phyloP scores from a whole-genome alignment of 2,888 invertebrate genomes.

The Agriopis marginaria region DNA sequence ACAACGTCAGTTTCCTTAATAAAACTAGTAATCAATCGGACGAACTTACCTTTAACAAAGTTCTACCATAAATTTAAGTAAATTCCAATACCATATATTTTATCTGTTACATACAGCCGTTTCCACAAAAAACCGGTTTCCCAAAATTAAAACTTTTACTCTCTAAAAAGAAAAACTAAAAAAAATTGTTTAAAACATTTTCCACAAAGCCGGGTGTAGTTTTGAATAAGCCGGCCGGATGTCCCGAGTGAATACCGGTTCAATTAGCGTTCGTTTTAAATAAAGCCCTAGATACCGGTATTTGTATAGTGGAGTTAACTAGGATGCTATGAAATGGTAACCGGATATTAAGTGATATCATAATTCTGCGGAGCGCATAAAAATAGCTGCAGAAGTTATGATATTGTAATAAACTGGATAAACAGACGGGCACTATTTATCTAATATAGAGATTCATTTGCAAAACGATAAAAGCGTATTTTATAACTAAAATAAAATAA shows the following conservation, averaged over 20 bases:
- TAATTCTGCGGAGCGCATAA: no score
- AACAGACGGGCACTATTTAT: neutral
- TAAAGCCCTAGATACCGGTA: slow-evolving; percentile 3
- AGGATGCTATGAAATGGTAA: neutral
- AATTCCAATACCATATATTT: neutral
- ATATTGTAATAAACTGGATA: neutral
- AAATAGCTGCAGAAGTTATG: no score
- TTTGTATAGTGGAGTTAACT: neutral
- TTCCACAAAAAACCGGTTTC: neutral
- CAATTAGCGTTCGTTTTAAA: slow-evolving; percentile 20
- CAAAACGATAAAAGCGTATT: no score
- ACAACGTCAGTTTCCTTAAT: no score
- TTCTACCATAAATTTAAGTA: neutral
- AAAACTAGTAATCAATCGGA: no score
- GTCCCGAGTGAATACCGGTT: slow-evolving; percentile 31
- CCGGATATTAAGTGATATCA: neutral
- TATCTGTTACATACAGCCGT: neutral
- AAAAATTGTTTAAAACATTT: neutral
- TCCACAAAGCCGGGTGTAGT: slow-evolving; percentile 12
- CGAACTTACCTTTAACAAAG: no score
- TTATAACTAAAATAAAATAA: no score
- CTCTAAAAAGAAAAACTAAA: neutral
- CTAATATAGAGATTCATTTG: no score
- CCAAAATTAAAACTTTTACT: neutral
- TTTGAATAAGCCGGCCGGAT: slow-evolving; percentile 30